Evolutionary conservation across 1,140 invertebrate species (phyloP).

Genomic region (Brachionus rubens): DNA sequence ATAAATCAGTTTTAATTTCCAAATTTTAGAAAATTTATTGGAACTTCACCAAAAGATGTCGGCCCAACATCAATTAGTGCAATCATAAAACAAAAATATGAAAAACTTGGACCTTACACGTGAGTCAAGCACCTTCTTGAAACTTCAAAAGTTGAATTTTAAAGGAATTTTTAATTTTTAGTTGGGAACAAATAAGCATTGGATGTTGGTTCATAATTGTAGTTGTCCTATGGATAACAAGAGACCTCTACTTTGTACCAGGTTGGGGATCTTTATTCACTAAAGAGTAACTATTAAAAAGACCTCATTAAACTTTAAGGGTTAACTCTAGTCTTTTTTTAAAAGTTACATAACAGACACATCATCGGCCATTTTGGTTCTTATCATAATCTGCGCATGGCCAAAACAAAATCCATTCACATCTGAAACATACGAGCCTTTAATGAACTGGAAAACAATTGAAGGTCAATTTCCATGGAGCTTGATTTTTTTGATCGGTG

Average conservation of each 20-base stretch:
- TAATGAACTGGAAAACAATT: slow-evolving; percentile 16
- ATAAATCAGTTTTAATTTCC: too few species aligned
- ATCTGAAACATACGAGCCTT: neutral
- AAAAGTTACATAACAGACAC: slow-evolving; percentile 66
- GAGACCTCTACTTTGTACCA: slow-evolving; percentile 73
- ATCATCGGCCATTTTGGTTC: slow-evolving; percentile 74
- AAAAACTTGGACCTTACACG: slow-evolving; percentile 70
- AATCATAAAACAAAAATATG: slow-evolving; percentile 63
- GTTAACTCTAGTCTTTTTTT: neutral
- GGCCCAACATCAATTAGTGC: slow-evolving; percentile 42
- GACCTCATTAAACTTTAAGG: too few species aligned
- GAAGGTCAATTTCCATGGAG: slow-evolving; percentile 57
- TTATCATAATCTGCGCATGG: slow-evolving; percentile 74
- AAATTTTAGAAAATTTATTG: neutral
- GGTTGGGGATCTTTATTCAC: slow-evolving; percentile 66
- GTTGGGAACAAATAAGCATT: slow-evolving; percentile 70
- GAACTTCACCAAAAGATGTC: neutral
- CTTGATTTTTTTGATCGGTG: slow-evolving; percentile 54
- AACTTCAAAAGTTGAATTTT: too few species aligned
- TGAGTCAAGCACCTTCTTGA: slow-evolving; percentile 59
- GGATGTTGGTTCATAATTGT: slow-evolving; percentile 72
- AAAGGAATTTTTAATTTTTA: slow-evolving; percentile 47
- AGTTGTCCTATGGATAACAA: slow-evolving; percentile 79
- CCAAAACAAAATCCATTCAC: slow-evolving; percentile 66
- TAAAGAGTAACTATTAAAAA: slow-evolving; percentile 48